A percentile compares a stretch with the other conserved stretches of the same genome.
Evolutionary conservation across 1,140 invertebrate genomes (phyloP).

Genomic region (Danaus melanippus): DNA sequence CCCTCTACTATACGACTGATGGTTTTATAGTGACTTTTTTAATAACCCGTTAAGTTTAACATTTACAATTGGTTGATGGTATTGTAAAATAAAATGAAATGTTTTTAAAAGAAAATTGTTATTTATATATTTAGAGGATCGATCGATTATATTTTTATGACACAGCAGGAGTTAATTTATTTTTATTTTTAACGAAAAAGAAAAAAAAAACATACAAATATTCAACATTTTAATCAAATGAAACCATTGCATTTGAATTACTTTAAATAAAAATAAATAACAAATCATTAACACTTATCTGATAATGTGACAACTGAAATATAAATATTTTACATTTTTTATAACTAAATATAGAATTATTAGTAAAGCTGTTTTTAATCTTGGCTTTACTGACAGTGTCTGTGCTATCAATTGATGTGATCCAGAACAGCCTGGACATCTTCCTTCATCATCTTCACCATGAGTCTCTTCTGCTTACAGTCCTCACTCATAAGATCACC

Average conservation of each 20-base stretch:
- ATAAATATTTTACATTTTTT: constrained; percentile 5
- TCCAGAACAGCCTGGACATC: constrained; percentile 28
- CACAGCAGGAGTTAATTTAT: background rate
- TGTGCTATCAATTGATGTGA: constrained; percentile 2
- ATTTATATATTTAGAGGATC: constrained; percentile 2
- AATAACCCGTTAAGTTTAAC: too few species aligned
- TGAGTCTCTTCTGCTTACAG: constrained; percentile 27
- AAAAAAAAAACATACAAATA: background rate
- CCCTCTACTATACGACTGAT: too few species aligned
- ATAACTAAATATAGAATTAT: constrained; percentile 1
- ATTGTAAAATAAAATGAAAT: too few species aligned
- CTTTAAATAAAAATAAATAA: background rate
- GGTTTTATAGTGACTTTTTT: too few species aligned
- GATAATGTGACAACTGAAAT: constrained; percentile 3
- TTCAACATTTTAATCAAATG: constrained; percentile 4
- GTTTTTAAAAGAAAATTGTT: background rate
- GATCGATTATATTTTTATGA: constrained; percentile 3
- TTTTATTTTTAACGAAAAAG: background rate
- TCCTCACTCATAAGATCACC: constrained; percentile 29
- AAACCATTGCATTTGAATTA: background rate
- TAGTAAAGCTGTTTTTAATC: too few species aligned
- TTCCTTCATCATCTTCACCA: constrained; percentile 35
- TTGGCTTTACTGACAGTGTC: too few species aligned
- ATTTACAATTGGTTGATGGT: too few species aligned
- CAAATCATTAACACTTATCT: constrained; percentile 2